A percentile compares a stretch with the other conserved stretches of the same genome.
Evolutionary conservation across 2,888 invertebrate species (phyloP).

Genomic region (Dione juno): DNA sequence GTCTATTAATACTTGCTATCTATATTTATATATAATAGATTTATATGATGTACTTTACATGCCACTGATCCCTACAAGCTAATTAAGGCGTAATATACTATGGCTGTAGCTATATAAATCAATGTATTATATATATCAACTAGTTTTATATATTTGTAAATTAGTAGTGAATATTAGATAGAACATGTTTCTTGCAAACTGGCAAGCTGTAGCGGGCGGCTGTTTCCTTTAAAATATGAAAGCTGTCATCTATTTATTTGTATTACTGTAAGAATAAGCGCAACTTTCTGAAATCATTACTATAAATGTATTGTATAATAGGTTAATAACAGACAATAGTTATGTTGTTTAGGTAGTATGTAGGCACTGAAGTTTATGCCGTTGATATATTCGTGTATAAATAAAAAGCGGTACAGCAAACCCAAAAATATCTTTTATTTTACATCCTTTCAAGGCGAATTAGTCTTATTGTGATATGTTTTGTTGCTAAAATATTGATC

Average conservation of each 20-base stretch:
- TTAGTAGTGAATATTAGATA: constrained; percentile 49
- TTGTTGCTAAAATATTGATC: background rate
- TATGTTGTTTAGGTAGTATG: constrained; percentile 81
- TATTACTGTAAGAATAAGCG: constrained; percentile 51
- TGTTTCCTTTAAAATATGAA: constrained; percentile 47
- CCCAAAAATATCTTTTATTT: constrained; percentile 46
- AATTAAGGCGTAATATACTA: constrained; percentile 22
- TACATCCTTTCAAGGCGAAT: background rate
- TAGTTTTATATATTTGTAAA: constrained; percentile 69
- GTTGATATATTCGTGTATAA: constrained; percentile 80
- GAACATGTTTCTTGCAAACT: constrained; percentile 23
- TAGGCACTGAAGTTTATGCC: constrained; percentile 82
- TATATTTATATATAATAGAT: background rate
- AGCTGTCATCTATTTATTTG: constrained; percentile 44
- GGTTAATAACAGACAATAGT: constrained; percentile 79
- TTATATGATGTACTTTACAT: background rate
- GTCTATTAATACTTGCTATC: background rate
- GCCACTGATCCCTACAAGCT: constrained; percentile 7
- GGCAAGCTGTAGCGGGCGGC: constrained; percentile 35
- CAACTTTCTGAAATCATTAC: constrained; percentile 66
- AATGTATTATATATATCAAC: constrained; percentile 33
- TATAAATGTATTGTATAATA: constrained; percentile 69
- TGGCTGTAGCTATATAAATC: constrained; percentile 29
- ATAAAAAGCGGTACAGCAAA: constrained; percentile 75
- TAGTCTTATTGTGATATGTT: background rate